Base-by-base conservation (phyloP, 2,113 vertebrate genomes). In the Mobula hypostoma region DNA sequence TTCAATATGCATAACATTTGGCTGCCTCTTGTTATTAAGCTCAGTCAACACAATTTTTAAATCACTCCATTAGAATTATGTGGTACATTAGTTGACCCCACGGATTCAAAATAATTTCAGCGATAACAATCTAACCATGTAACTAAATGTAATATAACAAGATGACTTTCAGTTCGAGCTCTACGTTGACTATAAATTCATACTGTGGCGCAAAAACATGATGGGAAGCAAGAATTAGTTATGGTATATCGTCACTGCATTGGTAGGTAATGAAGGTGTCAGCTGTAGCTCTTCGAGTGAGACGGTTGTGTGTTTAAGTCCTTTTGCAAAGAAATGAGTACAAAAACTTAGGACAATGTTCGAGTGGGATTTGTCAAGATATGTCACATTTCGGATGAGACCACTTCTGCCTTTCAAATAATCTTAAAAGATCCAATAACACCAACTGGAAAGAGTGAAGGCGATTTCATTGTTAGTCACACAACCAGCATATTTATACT, bases 141-240 rank as follows among this genome's bases (percentile, higher is more conserved):
- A 90, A 90, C 85, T n/a, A 32, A 32, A 88, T 88, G 29, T 61
- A n/a, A 88, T 88, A 58, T 58, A 88, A 63, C 58, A 14, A 88
- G 83, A 11, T 87, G 14, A 61, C 56, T 17, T 88, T 14, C 83
- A 88, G 56, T 88, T 88, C 14, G 5, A n/a, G 24, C 29, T 88
- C 58, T 32, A 14, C 66, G 85, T 88, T 7, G 85, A 32, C 61
- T 66, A 32, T 66, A 66, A 68, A 32, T 90, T 90, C 58, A 90
- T 17, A 29, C 17, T 32, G 85, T 88, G 85, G 2, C 2, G 29
- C 5, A 7, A 66, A 66, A 5, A 66, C 15, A 32, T 66, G 36
- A 12, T 61, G 4, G 29, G 58, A 66, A 27, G 58, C 27, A 15
- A 14, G 29, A n/a, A 1, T 66, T 32, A 36, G 5, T 19, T 32